Conservation (phyloP, 1,140 invertebrate species). For the Drosophila repleta region DNA sequence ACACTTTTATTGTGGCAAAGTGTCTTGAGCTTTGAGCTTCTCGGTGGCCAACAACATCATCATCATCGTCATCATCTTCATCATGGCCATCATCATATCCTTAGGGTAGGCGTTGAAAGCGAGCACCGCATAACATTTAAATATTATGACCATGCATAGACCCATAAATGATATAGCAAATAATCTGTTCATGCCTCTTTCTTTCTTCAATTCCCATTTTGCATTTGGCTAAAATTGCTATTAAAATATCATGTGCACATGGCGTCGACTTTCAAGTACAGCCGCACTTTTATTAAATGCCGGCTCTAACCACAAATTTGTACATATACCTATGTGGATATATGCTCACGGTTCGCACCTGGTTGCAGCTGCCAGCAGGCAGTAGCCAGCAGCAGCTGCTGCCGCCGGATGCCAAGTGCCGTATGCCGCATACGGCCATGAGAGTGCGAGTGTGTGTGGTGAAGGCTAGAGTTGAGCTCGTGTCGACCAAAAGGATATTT, state of each 20-base stretch:
- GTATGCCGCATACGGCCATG: background rate
- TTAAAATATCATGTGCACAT: constrained; percentile 41
- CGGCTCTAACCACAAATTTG: constrained; percentile 55
- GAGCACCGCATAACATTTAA: constrained; percentile 69
- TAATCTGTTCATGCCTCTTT: constrained; percentile 26
- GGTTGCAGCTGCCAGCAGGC: constrained; percentile 45
- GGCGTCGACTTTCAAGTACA: constrained; percentile 51
- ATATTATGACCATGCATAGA: constrained; percentile 56
- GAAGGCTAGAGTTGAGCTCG: constrained; percentile 4
- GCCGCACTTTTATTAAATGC: constrained; percentile 60
- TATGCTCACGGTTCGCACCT: constrained; percentile 40
- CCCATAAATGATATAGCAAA: constrained; percentile 76
- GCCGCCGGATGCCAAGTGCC: constrained; percentile 12
- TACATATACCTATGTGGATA: constrained; percentile 2
- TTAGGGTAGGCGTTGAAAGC: constrained; percentile 64
- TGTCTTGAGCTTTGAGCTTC: constrained; percentile 50
- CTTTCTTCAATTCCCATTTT: background rate
- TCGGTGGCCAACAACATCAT: constrained; percentile 38
- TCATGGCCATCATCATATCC: constrained; percentile 2
- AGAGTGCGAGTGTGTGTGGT: background rate
- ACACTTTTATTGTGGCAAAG: constrained; percentile 75
- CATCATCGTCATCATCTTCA: constrained; percentile 40
- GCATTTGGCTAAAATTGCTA: constrained; percentile 20
- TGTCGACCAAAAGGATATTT: too few species aligned
- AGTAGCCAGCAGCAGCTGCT: constrained; percentile 16